Percentiles rank a stretch among this genome's conserved stretches.
Evolutionary conservation across 2,113 vertebrate species (phyloP).

Genomic region (Burhinus oedicnemus): DNA sequence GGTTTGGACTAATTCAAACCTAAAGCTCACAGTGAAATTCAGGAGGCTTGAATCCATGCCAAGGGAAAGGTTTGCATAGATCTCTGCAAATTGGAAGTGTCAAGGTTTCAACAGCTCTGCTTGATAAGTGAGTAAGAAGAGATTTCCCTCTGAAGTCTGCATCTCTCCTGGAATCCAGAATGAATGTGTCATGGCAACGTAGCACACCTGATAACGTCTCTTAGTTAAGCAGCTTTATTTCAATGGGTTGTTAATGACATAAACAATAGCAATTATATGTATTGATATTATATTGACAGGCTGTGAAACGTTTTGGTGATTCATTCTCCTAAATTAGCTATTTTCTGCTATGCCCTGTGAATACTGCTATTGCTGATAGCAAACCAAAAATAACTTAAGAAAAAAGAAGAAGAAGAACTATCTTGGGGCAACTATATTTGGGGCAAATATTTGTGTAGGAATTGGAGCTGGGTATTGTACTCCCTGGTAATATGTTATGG

Average conservation of each 20-base stretch:
- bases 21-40: conserved; percentile 34
- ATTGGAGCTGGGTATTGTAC: neutral
- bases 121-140: conserved; percentile 30
- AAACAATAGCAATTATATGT: conserved; percentile 47
- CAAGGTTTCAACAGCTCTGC: conserved; percentile 50
- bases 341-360: neutral
- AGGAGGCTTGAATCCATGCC: conserved; percentile 16
- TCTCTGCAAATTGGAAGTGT: conserved; percentile 60
- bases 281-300: conserved; percentile 50
- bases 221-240: neutral
- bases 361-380: neutral
- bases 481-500: neutral
- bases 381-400: neutral
- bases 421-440: neutral
- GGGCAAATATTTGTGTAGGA: neutral
- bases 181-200: neutral
- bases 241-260: conserved; percentile 30
- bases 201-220: neutral
- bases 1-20: conserved; percentile 29
- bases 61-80: conserved; percentile 45
- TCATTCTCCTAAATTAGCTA: conserved; percentile 32
- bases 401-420: neutral
- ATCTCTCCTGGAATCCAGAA: conserved; percentile 14
- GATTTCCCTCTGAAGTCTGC: conserved; percentile 33
- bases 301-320: neutral